phyloP scores from a whole-genome alignment of 2,797 vertebrate genomes.

The Furcifer pardalis region DNA sequence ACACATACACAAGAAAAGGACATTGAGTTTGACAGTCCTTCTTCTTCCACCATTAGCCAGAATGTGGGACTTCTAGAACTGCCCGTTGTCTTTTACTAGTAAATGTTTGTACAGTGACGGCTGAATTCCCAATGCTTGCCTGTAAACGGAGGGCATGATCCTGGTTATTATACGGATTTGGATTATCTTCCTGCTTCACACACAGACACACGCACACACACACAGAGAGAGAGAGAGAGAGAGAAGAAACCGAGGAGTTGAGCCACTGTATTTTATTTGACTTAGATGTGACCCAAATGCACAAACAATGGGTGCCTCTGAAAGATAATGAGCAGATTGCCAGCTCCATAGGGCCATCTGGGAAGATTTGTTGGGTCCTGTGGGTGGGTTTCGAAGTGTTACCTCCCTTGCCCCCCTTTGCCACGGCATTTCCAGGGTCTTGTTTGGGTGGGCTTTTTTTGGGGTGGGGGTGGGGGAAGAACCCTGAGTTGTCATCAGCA shows the following conservation, averaged over 20 bases:
- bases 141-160: constrained; percentile 61
- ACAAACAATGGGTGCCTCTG: constrained; percentile 38
- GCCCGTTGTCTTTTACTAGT: constrained; percentile 66
- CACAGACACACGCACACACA: no score
- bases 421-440: no score
- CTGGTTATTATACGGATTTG: constrained; percentile 55
- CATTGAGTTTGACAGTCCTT: neutral
- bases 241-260: constrained; percentile 36
- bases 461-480: no score
- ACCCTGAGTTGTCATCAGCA: no score
- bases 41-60: constrained; percentile 62
- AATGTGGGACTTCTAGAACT: constrained; percentile 46
- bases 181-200: constrained; percentile 42
- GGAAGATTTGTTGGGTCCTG: neutral
- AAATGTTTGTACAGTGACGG: constrained; percentile 63
- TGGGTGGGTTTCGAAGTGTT: neutral
- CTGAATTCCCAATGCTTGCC: constrained; percentile 66
- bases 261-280: constrained; percentile 43
- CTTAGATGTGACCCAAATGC: constrained; percentile 59
- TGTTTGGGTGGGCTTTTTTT: no score
- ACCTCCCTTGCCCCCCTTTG: no score
- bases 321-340: constrained; percentile 29
- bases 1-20: no score
- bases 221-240: no score
- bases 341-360: accelerated